A percentile compares a stretch with the other conserved stretches of the same genome.
These are phyloP conservation scores for Ooceraea biroi DNA, from an alignment of 1,140 invertebrate species.

Conservation along the genomic window DNA sequence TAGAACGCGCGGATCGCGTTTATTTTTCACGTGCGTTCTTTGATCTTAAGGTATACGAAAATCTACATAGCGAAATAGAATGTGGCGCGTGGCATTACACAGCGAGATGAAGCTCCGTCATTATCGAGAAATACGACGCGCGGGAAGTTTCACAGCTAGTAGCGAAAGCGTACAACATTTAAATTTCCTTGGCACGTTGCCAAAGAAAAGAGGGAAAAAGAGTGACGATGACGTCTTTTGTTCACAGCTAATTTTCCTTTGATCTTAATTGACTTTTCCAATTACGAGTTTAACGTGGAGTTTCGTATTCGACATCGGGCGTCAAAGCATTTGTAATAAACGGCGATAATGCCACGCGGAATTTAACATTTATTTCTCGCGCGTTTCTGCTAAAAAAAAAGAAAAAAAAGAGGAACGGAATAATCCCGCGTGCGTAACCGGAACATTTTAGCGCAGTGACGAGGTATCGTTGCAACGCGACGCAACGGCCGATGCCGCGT, in stretches of 20 bases:
- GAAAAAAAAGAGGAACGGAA: background rate
- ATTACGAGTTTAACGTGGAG: background rate
- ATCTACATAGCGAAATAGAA: conserved; percentile 27
- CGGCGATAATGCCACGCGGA: background rate
- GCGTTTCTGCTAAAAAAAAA: background rate
- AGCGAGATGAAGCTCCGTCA: background rate
- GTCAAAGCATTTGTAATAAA: background rate
- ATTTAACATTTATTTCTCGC: conserved; percentile 42
- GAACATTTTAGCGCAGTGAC: conserved; percentile 4
- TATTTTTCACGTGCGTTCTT: conserved; percentile 37
- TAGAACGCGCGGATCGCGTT: background rate
- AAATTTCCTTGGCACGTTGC: background rate
- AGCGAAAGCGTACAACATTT: background rate
- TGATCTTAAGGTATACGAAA: conserved; percentile 14
- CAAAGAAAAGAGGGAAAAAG: background rate
- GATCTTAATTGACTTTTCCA: conserved; percentile 6
- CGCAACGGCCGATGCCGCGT: conserved; percentile 26
- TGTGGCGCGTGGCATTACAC: background rate
- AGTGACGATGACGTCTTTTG: background rate
- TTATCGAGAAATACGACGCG: conserved; percentile 8
- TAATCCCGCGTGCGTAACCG: conserved; percentile 11
- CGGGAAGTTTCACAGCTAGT: background rate
- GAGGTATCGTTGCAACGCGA: conserved; percentile 14
- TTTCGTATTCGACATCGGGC: background rate
- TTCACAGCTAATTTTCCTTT: background rate